These are phyloP conservation scores for Enteromius paludinosus DNA, from an alignment of 2,797 vertebrate species.

Conservation along the genomic window DNA sequence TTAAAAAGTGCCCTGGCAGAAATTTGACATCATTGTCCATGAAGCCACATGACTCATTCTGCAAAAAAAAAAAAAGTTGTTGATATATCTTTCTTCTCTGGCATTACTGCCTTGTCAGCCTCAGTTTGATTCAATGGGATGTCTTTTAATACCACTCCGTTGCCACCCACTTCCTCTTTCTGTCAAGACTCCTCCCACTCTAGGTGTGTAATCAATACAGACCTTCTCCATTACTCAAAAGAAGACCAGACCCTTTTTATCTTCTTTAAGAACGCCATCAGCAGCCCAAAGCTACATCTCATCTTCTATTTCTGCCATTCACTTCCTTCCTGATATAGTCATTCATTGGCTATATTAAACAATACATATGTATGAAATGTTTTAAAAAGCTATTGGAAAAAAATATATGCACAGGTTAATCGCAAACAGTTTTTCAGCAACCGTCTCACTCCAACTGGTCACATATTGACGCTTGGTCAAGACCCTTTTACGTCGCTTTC, in stretches of 20 bases:
- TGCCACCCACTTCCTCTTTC: neutral
- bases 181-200: neutral
- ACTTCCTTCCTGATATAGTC: neutral
- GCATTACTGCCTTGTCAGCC: no score
- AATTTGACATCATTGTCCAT: neutral
- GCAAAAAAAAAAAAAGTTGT: neutral
- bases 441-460: no score
- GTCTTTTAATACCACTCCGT: neutral
- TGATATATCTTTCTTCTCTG: neutral
- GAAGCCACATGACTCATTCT: neutral
- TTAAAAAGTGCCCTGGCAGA: neutral
- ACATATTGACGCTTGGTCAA: no score
- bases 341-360: neutral
- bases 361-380: neutral
- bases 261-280: slow-evolving; percentile 26
- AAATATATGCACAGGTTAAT: neutral
- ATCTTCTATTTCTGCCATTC: neutral
- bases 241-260: slow-evolving; percentile 15
- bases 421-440: neutral
- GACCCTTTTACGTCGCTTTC: no score
- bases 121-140: neutral
- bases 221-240: slow-evolving; percentile 1
- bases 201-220: slow-evolving; percentile 7
- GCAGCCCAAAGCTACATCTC: slow-evolving; percentile 1
- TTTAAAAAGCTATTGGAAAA: neutral